These are phyloP conservation scores for Eupeodes corollae DNA, from an alignment of 1,140 invertebrate genomes.

Conservation along the genomic window DNA sequence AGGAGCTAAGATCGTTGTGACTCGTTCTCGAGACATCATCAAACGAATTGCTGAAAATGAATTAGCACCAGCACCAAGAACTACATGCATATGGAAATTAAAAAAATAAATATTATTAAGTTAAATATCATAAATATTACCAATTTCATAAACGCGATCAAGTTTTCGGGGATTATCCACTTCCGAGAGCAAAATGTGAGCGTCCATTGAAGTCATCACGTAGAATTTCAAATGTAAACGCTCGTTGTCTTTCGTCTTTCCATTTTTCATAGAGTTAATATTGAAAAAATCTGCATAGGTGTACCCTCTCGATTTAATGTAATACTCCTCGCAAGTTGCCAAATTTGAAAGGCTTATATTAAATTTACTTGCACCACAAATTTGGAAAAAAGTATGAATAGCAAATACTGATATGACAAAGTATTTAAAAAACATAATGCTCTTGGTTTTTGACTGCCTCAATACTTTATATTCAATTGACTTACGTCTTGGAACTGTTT, in stretches of 20 bases:
- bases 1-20: slow-evolving; percentile 23
- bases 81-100: slow-evolving; percentile 8
- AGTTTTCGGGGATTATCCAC: slow-evolving; percentile 12
- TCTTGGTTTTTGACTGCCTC: too few species aligned
- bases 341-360: slow-evolving; percentile 25
- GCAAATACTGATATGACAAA: too few species aligned
- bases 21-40: slow-evolving; percentile 17
- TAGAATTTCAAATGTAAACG: slow-evolving; percentile 31
- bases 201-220: slow-evolving; percentile 29
- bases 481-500: too few species aligned
- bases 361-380: slow-evolving; percentile 9
- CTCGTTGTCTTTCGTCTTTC: slow-evolving; percentile 15
- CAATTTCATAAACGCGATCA: slow-evolving; percentile 31
- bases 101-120: neutral
- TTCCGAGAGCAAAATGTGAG: slow-evolving; percentile 28
- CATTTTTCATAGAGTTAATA: slow-evolving; percentile 20
- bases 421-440: too few species aligned
- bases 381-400: too few species aligned
- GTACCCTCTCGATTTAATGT: slow-evolving; percentile 16
- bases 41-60: slow-evolving; percentile 30
- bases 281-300: slow-evolving; percentile 23
- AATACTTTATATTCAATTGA: too few species aligned
- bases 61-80: slow-evolving; percentile 31
- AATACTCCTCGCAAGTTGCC: slow-evolving; percentile 19
- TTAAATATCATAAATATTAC: slow-evolving; percentile 10